A percentile compares a stretch with the other conserved stretches of the same genome.
Evolutionary conservation across 2,113 vertebrate genomes (phyloP).

Genomic region (Gasterosteus nipponicus): DNA sequence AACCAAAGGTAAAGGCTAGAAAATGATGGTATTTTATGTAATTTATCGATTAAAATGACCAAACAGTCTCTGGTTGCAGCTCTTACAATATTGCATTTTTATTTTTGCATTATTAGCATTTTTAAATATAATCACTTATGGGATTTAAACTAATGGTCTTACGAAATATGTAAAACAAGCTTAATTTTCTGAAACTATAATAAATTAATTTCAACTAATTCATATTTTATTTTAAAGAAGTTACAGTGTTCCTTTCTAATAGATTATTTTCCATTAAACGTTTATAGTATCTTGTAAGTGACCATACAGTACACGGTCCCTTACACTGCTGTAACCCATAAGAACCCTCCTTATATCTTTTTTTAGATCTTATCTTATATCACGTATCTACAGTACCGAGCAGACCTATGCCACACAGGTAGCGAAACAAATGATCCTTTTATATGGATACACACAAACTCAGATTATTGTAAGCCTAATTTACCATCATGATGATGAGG

Average conservation of each 20-base stretch:
- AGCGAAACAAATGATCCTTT: background rate
- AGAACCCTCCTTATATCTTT: background rate
- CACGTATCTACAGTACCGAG: background rate
- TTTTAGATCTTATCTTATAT: background rate
- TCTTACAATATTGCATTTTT: background rate
- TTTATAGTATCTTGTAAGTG: background rate
- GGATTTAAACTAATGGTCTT: background rate
- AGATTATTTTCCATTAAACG: background rate
- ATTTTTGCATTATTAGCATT: background rate
- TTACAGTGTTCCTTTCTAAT: background rate
- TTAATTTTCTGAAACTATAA: background rate
- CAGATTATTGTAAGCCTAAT: background rate
- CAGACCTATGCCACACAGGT: background rate
- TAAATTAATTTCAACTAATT: background rate
- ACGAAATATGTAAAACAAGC: too few species aligned
- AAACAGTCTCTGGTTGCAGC: background rate
- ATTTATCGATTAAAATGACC: background rate
- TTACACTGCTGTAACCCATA: background rate
- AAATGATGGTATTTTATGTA: background rate
- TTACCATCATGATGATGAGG: constrained; percentile 87
- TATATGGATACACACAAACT: background rate
- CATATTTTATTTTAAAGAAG: background rate
- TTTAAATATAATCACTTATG: background rate
- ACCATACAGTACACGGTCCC: background rate
- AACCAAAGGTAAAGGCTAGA: background rate